Conservation (phyloP, 2,113 vertebrate species). For the Microcebus tavaratra region DNA sequence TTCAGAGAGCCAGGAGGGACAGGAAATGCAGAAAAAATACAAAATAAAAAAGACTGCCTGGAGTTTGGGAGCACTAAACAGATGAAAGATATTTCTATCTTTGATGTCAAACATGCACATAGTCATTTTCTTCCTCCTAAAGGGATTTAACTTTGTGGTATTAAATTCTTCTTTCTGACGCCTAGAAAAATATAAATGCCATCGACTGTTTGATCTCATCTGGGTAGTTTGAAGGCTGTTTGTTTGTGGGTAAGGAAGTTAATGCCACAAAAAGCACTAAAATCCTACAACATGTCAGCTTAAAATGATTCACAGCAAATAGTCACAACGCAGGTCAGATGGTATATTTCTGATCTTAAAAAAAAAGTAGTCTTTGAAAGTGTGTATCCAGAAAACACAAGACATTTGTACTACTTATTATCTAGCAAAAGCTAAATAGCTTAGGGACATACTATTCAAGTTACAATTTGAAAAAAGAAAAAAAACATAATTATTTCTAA, state of each 20-base stretch:
- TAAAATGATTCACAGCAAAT: background rate
- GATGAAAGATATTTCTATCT: background rate
- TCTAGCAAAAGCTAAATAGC: background rate
- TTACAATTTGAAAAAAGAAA: background rate
- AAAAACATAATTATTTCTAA: background rate
- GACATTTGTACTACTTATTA: background rate
- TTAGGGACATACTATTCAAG: background rate
- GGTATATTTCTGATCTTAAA: slow-evolving; percentile 32
- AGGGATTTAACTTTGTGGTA: slow-evolving; percentile 24
- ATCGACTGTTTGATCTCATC: slow-evolving; percentile 42
- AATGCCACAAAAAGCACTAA: slow-evolving; percentile 10
- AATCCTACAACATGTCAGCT: background rate
- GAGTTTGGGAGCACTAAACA: slow-evolving; percentile 1
- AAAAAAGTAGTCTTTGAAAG: slow-evolving; percentile 18
- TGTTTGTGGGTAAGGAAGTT: slow-evolving; percentile 34
- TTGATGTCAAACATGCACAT: background rate
- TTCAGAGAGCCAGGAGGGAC: background rate
- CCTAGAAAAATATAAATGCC: slow-evolving; percentile 19
- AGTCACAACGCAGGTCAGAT: background rate
- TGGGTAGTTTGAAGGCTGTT: slow-evolving; percentile 25
- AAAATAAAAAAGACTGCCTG: background rate
- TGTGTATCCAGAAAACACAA: background rate
- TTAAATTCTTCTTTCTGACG: background rate
- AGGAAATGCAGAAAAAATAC: background rate
- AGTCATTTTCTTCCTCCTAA: background rate